Conservation (phyloP, 2,113 vertebrate genomes). For the Conger conger region DNA sequence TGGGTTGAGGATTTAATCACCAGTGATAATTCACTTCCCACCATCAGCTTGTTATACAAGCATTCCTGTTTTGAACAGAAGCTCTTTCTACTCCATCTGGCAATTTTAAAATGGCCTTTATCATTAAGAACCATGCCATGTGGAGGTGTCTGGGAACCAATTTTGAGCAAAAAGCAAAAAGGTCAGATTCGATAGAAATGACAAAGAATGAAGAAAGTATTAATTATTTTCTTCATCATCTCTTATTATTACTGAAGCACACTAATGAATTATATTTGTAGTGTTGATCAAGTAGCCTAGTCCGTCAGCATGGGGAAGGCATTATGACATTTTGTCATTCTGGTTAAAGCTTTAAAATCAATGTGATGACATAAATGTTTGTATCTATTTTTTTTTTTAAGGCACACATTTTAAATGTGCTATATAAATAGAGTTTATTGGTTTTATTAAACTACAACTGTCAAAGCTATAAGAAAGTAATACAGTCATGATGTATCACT, state of each 20-base stretch:
- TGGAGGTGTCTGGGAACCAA: neutral
- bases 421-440: no score
- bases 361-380: no score
- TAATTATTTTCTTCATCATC: neutral
- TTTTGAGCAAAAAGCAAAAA: neutral
- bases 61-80: neutral
- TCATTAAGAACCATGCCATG: conserved; percentile 19
- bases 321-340: no score
- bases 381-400: no score
- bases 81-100: neutral
- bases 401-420: no score
- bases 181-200: conserved; percentile 9
- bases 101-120: conserved; percentile 12
- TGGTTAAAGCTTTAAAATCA: no score
- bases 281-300: no score
- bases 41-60: neutral
- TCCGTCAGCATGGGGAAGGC: no score
- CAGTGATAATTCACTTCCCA: neutral
- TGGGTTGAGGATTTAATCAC: neutral
- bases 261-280: neutral
- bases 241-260: neutral
- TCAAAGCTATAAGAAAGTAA: no score
- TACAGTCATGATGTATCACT: no score
- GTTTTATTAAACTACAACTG: no score
- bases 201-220: neutral